Base-by-base conservation (phyloP, 2,888 invertebrate species). In the Leucophenga maculata region DNA sequence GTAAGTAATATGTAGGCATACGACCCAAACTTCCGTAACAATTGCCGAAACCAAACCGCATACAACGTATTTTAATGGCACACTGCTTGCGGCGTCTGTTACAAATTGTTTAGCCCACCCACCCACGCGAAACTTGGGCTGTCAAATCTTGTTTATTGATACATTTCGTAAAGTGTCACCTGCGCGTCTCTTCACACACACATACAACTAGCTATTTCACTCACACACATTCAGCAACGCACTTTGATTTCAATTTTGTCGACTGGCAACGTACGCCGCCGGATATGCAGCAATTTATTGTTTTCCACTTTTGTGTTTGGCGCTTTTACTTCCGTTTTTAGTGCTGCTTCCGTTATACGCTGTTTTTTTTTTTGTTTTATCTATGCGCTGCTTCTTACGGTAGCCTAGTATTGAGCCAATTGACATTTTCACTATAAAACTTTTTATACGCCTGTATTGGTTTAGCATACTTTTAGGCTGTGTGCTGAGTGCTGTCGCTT, bases 391-490 rank as follows among this genome's bases (percentile, higher is more conserved):
- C 71, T 75, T 78, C 74, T 78, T 74, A 11, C 32, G 8, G 32
- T 39, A 80, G 82, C 75, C n/a, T n/a, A n/a, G n/a, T 78, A 82
- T 79, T 82, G 81, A 79, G 79, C 77, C 77, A 79, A 79, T 79
- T 81, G 76, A 81, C 79, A 26, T 26, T 26, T 26, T 26, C 4
- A 26, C 2, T 26, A 26, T 26, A 66, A 20, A 79, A 79, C 79
- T 74, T 79, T 78, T 54, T 57, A 59, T 48, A 22, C 16, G 46
- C 13, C 44, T 32, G 18, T 9, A 14, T 60, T 60, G 18, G 26
- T 57, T 14, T 31, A 57, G 31, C n/a, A 57, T 59, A 55, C 62
- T 32, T 52, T 26, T 52, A 54, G 54, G 57, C 57, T 31, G n/a
- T 39, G 32, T 18, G 39, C n/a, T 13, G 44, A 8, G 50, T 18